A percentile compares a stretch with the other conserved stretches of the same genome.
Evolutionary conservation across 2,888 invertebrate species (phyloP).

Genomic region (Campopleginae sp.): DNA sequence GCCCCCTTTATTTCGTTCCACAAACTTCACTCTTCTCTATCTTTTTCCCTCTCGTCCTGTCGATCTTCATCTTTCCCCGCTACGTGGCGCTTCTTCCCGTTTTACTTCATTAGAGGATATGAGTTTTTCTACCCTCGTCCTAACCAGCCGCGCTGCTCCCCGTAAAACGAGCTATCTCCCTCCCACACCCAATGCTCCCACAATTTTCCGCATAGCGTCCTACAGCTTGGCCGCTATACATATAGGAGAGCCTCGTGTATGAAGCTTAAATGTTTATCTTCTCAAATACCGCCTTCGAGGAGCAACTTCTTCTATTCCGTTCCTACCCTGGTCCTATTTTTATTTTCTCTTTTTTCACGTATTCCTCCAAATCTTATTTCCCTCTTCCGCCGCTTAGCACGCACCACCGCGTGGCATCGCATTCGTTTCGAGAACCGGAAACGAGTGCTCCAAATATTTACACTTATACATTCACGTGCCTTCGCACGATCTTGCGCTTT

Average conservation of each 20-base stretch:
- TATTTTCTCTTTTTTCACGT: constrained; percentile 17
- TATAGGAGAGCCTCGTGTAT: constrained; percentile 6
- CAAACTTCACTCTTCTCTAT: constrained; percentile 45
- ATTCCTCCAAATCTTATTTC: constrained; percentile 31
- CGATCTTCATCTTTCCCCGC: constrained; percentile 49
- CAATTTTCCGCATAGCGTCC: constrained; percentile 41
- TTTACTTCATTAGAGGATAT: constrained; percentile 80
- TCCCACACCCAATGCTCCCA: constrained; percentile 44
- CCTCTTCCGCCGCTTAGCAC: background rate
- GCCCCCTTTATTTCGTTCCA: constrained; percentile 42
- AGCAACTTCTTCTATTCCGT: constrained; percentile 2
- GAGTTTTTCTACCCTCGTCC: constrained; percentile 76
- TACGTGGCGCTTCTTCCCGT: constrained; percentile 71
- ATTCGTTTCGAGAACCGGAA: background rate
- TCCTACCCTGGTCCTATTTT: background rate
- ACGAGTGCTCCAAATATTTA: background rate
- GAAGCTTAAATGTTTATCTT: constrained; percentile 43
- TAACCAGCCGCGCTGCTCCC: constrained; percentile 63
- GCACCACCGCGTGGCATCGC: constrained; percentile 2
- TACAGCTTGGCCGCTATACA: constrained; percentile 6
- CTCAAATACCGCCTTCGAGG: constrained; percentile 22
- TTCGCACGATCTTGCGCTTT: background rate
- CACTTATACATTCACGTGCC: background rate
- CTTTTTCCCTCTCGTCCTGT: constrained; percentile 45
- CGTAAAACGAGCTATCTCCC: constrained; percentile 68